Percentiles rank a stretch among this genome's conserved stretches.
phyloP scores from a whole-genome alignment of 2,888 invertebrate species.

The Lasius fuliginosus region DNA sequence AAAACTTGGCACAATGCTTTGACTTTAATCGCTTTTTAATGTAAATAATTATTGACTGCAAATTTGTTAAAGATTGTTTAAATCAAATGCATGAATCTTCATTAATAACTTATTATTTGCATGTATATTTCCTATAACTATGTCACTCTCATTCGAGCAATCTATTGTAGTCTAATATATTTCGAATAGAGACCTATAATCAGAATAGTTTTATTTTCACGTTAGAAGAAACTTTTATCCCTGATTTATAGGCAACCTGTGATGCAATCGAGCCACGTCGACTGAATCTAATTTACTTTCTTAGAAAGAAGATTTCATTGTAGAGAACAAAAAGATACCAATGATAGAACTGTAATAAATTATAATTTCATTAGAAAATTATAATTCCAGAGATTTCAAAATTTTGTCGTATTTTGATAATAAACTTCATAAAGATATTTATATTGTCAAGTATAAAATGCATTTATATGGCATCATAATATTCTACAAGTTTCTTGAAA shows the following conservation, averaged over 20 bases:
- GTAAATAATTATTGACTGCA: background rate
- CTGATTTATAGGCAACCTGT: background rate
- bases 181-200: background rate
- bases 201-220: background rate
- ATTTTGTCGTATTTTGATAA: background rate
- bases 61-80: background rate
- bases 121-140: background rate
- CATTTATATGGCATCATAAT: background rate
- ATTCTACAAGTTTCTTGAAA: background rate
- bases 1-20: background rate
- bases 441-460: background rate
- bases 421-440: background rate
- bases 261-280: background rate
- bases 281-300: slow-evolving; percentile 7
- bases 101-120: background rate
- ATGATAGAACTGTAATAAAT: background rate
- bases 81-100: background rate
- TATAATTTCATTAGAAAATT: slow-evolving; percentile 2
- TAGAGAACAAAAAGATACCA: background rate
- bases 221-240: background rate
- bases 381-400: background rate
- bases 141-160: background rate
- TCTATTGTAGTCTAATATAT: background rate
- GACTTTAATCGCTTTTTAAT: background rate
- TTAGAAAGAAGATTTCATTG: slow-evolving; percentile 11